Conservation (phyloP, 2,797 vertebrate species). For the Gambelia wislizenii region DNA sequence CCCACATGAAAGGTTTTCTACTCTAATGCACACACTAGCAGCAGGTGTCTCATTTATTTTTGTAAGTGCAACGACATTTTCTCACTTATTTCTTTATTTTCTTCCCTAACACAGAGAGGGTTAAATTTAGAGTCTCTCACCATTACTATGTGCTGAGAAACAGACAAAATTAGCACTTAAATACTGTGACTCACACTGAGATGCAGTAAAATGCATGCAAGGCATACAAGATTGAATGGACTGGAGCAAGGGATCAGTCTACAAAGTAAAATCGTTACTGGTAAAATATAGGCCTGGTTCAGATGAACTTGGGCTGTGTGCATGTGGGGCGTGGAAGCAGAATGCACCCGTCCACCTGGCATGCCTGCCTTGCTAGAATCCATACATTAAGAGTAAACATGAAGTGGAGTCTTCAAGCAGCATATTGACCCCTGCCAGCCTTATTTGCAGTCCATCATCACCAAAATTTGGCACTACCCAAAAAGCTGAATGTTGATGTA, state of each 20-base stretch:
- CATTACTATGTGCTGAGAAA: constrained; percentile 10
- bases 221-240: not conserved
- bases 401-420: not conserved
- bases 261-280: not conserved
- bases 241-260: constrained; percentile 4
- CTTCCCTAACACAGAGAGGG: not conserved
- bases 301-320: not conserved
- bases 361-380: too few relatives aligned
- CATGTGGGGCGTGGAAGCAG: too few relatives aligned
- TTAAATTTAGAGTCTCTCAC: constrained; percentile 10
- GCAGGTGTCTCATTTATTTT: constrained; percentile 15
- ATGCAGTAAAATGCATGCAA: not conserved
- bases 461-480: too few relatives aligned
- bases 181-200: not conserved
- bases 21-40: not conserved
- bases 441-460: too few relatives aligned
- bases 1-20: not conserved
- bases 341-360: not conserved
- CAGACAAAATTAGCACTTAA: not conserved
- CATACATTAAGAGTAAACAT: too few relatives aligned
- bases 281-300: not conserved
- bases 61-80: not conserved
- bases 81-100: not conserved
- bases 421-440: too few relatives aligned
- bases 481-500: too few relatives aligned